Evolutionary conservation across 2,113 vertebrate genomes (phyloP).

Genomic region (Callaeas wilsoni): DNA sequence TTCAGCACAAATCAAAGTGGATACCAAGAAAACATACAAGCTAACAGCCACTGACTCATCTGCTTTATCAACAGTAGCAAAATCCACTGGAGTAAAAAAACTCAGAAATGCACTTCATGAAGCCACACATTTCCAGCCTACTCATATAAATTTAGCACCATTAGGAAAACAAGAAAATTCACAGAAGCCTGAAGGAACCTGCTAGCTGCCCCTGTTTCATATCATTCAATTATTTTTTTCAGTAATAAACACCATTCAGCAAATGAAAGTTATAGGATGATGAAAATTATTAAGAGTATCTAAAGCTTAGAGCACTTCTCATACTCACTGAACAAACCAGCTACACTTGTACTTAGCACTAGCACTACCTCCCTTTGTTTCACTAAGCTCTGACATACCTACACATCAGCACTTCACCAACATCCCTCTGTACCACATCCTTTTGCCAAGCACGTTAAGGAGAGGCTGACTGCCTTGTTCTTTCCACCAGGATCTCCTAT

Average conservation of each 20-base stretch:
- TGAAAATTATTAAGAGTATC: not conserved
- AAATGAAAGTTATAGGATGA: not conserved
- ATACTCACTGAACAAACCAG: not conserved
- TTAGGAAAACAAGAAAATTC: not conserved
- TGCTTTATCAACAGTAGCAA: constrained; percentile 15
- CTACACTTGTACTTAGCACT: not conserved
- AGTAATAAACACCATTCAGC: not conserved
- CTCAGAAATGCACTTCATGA: not conserved
- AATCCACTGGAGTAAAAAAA: not conserved
- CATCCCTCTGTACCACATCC: not conserved
- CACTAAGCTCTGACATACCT: not conserved
- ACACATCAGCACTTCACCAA: not conserved
- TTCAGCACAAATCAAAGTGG: not conserved
- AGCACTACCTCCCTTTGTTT: not conserved
- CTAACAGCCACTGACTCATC: not conserved
- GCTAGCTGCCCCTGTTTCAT: not conserved
- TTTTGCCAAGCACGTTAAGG: not conserved
- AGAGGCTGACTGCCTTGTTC: not conserved
- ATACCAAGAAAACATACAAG: not conserved
- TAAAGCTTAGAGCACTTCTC: not conserved
- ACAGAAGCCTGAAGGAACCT: not conserved
- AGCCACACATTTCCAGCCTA: not conserved
- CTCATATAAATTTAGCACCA: not conserved
- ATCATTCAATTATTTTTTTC: not conserved
- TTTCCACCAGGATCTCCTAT: not conserved